These are phyloP conservation scores for Chrysaora quinquecirrha DNA, from an alignment of 30 jellyfish, hydroid and myxozoan genomes.

Conservation along the genomic window DNA sequence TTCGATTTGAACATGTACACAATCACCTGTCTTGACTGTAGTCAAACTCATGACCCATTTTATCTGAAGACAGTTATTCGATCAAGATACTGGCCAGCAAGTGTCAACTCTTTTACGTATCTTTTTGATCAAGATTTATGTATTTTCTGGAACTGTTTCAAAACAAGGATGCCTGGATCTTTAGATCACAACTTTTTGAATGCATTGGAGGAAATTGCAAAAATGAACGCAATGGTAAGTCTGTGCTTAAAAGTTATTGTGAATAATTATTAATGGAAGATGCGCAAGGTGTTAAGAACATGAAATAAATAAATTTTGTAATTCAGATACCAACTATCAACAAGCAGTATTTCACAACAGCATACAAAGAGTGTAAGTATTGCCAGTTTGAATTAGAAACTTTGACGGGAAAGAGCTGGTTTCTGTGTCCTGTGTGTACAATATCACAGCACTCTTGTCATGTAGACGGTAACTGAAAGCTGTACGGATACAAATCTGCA, in stretches of 20 bases:
- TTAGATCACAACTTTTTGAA: neutral
- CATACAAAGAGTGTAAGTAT: conserved; percentile 64
- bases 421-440: conserved; percentile 47
- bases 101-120: neutral
- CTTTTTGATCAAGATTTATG: neutral
- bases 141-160: neutral
- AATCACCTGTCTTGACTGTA: neutral
- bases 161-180: neutral
- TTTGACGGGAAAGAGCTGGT: conserved; percentile 38
- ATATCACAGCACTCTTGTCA: conserved; percentile 35
- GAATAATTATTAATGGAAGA: too few species aligned
- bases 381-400: conserved; percentile 36
- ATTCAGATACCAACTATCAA: conserved; percentile 17
- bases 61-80: neutral
- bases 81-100: neutral
- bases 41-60: neutral
- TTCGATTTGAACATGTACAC: neutral
- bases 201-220: neutral
- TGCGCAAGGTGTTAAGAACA: too few species aligned
- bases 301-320: neutral
- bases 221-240: neutral
- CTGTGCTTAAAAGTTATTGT: too few species aligned
- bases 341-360: conserved; percentile 22
- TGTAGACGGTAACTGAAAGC: conserved; percentile 58
- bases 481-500: conserved; percentile 29